These are phyloP conservation scores for Notodonta ziczac DNA, from an alignment of 2,888 invertebrate genomes.

Conservation along the genomic window DNA sequence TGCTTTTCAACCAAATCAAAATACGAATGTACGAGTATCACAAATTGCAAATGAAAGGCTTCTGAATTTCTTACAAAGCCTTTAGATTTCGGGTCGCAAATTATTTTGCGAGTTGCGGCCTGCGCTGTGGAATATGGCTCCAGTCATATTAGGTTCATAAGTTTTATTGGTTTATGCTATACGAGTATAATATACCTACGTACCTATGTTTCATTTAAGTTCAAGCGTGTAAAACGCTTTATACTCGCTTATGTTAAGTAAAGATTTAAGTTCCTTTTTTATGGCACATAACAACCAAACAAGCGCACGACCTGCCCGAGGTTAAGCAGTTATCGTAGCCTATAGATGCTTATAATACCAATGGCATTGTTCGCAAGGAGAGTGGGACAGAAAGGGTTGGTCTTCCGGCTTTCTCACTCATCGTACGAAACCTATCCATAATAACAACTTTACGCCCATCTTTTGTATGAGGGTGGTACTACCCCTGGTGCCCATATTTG, in stretches of 20 bases:
- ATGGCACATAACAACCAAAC: too few relatives aligned
- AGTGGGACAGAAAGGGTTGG: too few relatives aligned
- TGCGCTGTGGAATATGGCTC: slow-evolving; percentile 35
- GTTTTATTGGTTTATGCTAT: slow-evolving; percentile 18
- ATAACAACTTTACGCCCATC: too few relatives aligned
- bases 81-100: slow-evolving; percentile 41
- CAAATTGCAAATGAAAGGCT: slow-evolving; percentile 35
- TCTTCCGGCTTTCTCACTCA: too few relatives aligned
- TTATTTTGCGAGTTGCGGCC: slow-evolving; percentile 41
- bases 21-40: slow-evolving; percentile 40
- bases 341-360: too few relatives aligned
- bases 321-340: too few relatives aligned
- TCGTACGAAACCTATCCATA: too few relatives aligned
- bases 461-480: too few relatives aligned
- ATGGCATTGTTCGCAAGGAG: too few relatives aligned
- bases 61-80: slow-evolving; percentile 42
- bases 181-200: not conserved
- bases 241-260: not conserved
- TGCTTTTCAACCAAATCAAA: slow-evolving; percentile 42
- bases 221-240: not conserved
- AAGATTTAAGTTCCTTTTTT: too few relatives aligned
- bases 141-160: slow-evolving; percentile 18
- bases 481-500: too few relatives aligned
- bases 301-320: too few relatives aligned
- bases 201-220: not conserved